Conservation (phyloP, 2,888 invertebrate species). For the Mylabris sibirica region DNA sequence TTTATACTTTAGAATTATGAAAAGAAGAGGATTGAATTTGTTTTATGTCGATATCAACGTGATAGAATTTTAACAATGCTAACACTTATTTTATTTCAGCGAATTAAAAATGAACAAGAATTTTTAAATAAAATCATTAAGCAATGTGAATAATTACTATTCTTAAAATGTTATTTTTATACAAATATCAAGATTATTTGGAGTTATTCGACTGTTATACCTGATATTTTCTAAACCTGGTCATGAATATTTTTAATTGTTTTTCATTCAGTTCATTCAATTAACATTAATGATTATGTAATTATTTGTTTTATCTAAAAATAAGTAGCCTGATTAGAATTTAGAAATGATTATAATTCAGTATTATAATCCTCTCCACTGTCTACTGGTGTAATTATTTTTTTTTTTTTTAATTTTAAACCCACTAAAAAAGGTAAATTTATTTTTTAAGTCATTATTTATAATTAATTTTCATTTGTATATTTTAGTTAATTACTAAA, state of each 20-base stretch:
- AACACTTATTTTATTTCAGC: slow-evolving; percentile 38
- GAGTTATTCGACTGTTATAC: slow-evolving; percentile 9
- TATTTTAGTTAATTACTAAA: slow-evolving; percentile 20
- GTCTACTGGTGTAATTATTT: background rate
- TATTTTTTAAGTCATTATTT: background rate
- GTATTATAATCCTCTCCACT: slow-evolving; percentile 19
- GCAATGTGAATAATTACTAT: slow-evolving; percentile 34
- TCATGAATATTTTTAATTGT: slow-evolving; percentile 14
- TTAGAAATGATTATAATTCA: slow-evolving; percentile 33
- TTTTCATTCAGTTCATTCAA: slow-evolving; percentile 4
- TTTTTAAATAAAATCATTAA: slow-evolving; percentile 22
- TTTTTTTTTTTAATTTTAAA: background rate
- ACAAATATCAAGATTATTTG: slow-evolving; percentile 29
- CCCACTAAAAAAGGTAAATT: too few species aligned
- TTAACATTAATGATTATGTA: slow-evolving; percentile 24
- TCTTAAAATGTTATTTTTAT: slow-evolving; percentile 35
- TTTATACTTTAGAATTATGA: slow-evolving; percentile 52
- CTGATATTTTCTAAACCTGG: slow-evolving; percentile 23
- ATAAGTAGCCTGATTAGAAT: slow-evolving; percentile 49
- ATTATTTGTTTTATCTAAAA: slow-evolving; percentile 32
- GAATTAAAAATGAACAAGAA: background rate
- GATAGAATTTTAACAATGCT: slow-evolving; percentile 41
- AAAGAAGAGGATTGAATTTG: slow-evolving; percentile 36
- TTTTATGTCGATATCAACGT: slow-evolving; percentile 39
- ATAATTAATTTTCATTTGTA: background rate